phyloP scores from a whole-genome alignment of 2,888 invertebrate genomes.

The Leptinotarsa juncta region DNA sequence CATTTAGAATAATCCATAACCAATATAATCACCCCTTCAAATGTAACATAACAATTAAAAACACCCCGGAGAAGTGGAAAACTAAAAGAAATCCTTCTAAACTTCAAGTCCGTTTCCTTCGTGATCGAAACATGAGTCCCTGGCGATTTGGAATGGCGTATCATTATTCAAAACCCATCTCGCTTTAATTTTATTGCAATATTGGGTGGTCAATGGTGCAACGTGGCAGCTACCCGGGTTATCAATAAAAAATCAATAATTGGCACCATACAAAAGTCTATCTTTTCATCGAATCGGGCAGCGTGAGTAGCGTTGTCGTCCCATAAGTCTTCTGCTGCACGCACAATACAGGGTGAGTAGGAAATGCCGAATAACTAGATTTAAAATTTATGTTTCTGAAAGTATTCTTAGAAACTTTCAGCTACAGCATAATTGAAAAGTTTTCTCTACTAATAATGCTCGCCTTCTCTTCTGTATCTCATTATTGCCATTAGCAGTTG shows the following conservation, averaged over 20 bases:
- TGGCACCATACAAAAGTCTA: conserved; percentile 42
- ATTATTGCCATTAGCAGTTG: no score
- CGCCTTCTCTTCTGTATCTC: no score
- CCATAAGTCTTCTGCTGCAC: conserved; percentile 36
- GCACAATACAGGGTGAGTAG: conserved; percentile 20
- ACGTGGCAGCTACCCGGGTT: conserved; percentile 16
- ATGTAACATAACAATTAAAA: no score
- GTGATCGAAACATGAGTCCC: neutral
- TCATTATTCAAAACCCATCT: neutral
- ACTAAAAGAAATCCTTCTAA: neutral
- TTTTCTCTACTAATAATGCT: no score
- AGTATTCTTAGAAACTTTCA: no score
- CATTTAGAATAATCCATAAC: no score
- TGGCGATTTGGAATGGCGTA: neutral
- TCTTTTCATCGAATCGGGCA: conserved; percentile 45
- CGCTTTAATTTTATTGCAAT: conserved; percentile 14
- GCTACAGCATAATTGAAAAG: no score
- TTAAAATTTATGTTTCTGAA: no score
- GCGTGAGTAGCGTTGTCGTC: conserved; percentile 38
- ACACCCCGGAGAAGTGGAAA: no score
- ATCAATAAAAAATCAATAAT: conserved; percentile 46
- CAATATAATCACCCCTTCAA: no score
- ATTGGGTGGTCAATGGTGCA: conserved; percentile 24
- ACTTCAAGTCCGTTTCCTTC: neutral
- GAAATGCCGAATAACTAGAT: neutral